Evolutionary conservation across 2,797 vertebrate genomes (phyloP), one percentile per base, ranked within the genome.

Genomic region (Steatocranus sp.): DNA sequence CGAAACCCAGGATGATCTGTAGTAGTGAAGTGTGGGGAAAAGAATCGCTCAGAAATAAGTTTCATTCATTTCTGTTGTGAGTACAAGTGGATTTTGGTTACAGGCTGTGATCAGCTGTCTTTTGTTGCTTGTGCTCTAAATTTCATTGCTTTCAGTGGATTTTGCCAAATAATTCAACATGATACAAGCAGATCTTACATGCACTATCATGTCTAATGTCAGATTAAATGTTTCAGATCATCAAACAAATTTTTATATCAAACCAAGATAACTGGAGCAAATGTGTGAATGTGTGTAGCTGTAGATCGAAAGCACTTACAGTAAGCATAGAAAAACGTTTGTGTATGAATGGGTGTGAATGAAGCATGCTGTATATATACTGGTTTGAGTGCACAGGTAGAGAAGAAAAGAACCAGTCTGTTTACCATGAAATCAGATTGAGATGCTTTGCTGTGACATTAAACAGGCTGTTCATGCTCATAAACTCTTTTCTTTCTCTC

Each of bases 21-120:
- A 36, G 36, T n/a, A n/a, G 56, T 12, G 18, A n/a, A 61, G 56
- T 8, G 56, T n/a, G 6, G 17, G 30, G 17, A n/a, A 61, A 61
- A 61, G 11, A 61, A n/a, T 61, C 11, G 4, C 10, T 34, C 30
- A 61, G 10, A 34, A 61, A 61, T n/a, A 8, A 61, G 30, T 61
- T 61, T 61, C 56, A n/a, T 61, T 61, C 30, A 36, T 61, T 61
- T 36, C 56, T 20, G 54, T 56, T 49, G 46, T 10, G 46, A n/a
- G 10, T n/a, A 0, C 56, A 61, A 61, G 56, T 34, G 34, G 30
- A 61, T 61, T 61, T 61, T 61, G 56, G 30, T 34, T n/a, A 2
- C 17, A 34, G 2, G 56, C 0, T 61, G 56, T 34, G 56, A 61
- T 34, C 6, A 12, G 11, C 30, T 61, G 56, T n/a, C 0, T 36